Evolutionary conservation across 2,888 invertebrate species (phyloP).

Genomic region (Amiota minor): DNA sequence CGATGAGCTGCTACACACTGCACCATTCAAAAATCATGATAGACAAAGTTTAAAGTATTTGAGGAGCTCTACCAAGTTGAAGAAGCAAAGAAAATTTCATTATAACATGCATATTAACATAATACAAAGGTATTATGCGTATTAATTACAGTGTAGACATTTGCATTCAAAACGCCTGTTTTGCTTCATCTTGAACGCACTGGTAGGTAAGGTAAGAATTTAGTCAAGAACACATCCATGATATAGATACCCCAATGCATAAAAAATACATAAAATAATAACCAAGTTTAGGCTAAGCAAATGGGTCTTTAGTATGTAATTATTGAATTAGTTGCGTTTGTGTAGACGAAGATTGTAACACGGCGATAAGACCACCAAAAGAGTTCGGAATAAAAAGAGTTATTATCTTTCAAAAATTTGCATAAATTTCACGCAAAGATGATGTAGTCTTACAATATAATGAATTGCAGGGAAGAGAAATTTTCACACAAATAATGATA

Average conservation of each 20-base stretch:
- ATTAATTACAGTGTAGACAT: constrained; percentile 67
- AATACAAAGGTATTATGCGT: constrained; percentile 64
- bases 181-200: constrained; percentile 40
- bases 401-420: constrained; percentile 65
- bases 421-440: constrained; percentile 63
- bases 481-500: not conserved
- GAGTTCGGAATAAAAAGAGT: constrained; percentile 56
- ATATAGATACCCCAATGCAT: not conserved
- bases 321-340: constrained; percentile 66
- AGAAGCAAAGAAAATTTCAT: constrained; percentile 48
- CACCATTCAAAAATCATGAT: too few relatives aligned
- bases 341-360: constrained; percentile 41
- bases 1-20: not conserved
- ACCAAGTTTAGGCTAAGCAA: constrained; percentile 45
- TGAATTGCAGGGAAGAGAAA: not conserved
- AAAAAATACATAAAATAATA: constrained; percentile 44
- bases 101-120: constrained; percentile 62
- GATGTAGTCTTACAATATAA: not conserved
- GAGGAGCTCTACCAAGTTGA: not conserved
- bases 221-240: constrained; percentile 33
- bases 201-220: not conserved
- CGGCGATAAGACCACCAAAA: constrained; percentile 45
- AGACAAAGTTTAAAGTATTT: too few relatives aligned
- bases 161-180: constrained; percentile 66
- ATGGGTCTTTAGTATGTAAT: constrained; percentile 45